Percentiles rank a stretch among this genome's conserved stretches.
These are phyloP conservation scores for Cephalotes varians DNA, from an alignment of 2,888 invertebrate genomes.

Conservation along the genomic window DNA sequence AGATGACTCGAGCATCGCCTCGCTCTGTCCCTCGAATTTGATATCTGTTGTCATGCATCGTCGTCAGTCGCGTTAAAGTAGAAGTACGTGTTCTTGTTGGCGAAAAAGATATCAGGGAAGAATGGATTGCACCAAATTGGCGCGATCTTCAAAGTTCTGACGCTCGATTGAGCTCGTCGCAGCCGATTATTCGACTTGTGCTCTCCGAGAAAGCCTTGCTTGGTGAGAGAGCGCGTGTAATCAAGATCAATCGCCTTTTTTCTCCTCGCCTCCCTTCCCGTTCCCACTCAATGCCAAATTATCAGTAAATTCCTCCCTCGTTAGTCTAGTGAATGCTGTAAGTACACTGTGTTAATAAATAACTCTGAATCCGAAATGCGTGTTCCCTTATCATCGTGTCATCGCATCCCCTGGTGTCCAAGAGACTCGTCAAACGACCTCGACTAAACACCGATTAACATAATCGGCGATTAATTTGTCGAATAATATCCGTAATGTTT, in stretches of 20 bases:
- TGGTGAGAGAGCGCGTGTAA: conserved; percentile 69
- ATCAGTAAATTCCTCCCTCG: conserved; percentile 64
- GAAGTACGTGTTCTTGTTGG: conserved; percentile 35
- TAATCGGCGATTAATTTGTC: neutral
- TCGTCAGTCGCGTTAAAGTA: conserved; percentile 39
- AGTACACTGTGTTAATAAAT: conserved; percentile 74
- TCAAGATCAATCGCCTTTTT: conserved; percentile 52
- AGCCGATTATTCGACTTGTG: conserved; percentile 25
- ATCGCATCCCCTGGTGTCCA: too few relatives aligned
- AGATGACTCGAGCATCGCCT: conserved; percentile 2
- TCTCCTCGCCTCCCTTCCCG: neutral
- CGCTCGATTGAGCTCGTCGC: conserved; percentile 39
- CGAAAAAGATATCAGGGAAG: conserved; percentile 1
- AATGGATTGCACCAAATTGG: conserved; percentile 61
- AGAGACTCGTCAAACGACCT: too few relatives aligned
- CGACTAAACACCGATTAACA: neutral
- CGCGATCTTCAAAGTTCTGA: conserved; percentile 62
- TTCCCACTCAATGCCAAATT: conserved; percentile 59
- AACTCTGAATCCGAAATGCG: conserved; percentile 68
- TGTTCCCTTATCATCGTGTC: neutral
- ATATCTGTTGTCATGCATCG: conserved; percentile 4
- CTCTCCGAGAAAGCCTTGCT: conserved; percentile 39
- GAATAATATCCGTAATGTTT: neutral
- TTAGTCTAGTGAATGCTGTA: conserved; percentile 73
- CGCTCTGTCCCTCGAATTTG: conserved; percentile 26